Evolutionary conservation across 2,888 invertebrate species (phyloP).

Genomic region (Trichogramma dendrolimi): DNA sequence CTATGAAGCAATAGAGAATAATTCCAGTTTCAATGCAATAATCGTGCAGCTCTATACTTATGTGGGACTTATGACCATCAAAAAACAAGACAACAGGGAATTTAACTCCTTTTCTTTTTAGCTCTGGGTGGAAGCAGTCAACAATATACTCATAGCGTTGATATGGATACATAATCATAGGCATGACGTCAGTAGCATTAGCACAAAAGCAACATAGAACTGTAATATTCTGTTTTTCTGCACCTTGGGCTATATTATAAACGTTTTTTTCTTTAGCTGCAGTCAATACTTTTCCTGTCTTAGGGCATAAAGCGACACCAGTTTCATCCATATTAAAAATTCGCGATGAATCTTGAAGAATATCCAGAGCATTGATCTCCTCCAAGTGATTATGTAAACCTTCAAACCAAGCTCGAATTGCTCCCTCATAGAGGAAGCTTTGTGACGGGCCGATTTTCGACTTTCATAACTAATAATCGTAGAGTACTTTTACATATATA

Average conservation of each 20-base stretch:
- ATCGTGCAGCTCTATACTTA: background rate
- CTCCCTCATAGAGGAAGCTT: too few species aligned
- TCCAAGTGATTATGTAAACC: background rate
- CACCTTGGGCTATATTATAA: background rate
- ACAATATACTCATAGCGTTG: background rate
- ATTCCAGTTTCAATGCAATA: background rate
- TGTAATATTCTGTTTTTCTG: background rate
- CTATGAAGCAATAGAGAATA: background rate
- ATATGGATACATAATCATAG: background rate
- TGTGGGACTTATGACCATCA: background rate
- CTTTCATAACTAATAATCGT: too few species aligned
- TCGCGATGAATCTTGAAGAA: background rate
- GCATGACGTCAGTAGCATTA: background rate
- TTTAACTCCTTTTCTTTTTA: background rate
- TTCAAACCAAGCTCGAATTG: background rate
- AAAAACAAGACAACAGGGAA: background rate
- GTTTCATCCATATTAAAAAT: background rate
- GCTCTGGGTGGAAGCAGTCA: background rate
- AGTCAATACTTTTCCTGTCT: background rate
- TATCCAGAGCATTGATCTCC: too few species aligned
- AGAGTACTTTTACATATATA: too few species aligned
- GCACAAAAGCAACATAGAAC: background rate
- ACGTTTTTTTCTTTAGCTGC: background rate
- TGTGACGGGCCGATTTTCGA: too few species aligned
- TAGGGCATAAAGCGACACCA: background rate